Base-by-base conservation (phyloP, 2,113 vertebrate species). In the Gnathonemus echidnorhynchus region DNA sequence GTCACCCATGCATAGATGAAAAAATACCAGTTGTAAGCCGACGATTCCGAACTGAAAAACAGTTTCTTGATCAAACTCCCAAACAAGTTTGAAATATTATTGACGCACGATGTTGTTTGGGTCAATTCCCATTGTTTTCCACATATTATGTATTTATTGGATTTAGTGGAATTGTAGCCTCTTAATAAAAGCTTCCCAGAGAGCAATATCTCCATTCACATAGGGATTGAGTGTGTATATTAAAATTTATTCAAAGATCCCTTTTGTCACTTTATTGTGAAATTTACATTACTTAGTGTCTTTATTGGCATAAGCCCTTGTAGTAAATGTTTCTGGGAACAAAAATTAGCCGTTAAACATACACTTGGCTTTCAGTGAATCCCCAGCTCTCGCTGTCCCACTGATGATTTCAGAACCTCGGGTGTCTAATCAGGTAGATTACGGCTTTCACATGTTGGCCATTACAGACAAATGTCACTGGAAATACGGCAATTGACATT, bases 401-500 rank as follows among this genome's bases (percentile, higher is more conserved):
- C 62, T 42, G 21, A 17, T 35, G 53, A 90, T 92, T 89, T 89
- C 88, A 49, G 91, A 91, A 93, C 94, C 90, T 93, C 93, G 93
- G 92, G 91, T 88, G 89, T 90, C 91, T 96, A 96, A 96, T 96
- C 93, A 96, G 93, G 93, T 93, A 93, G 94, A 96, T 96, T 96
- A 95, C 92, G 93, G 91, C 90, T 93, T 42, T 93, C 92, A 91
- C 95, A 94, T 95, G 95, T 95, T 91, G 91, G 94, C 93, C 94
- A 96, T 96, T 96, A 96, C 93, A 89, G 94, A 94, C 93, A 96
- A 96, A 96, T 96, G 96, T 96, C 96, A 96, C 91, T 94, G 96
- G 95, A 96, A 96, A 96, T 96, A 95, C 93, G 94, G 95, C 96
- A 95, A 95, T 96, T 96, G 95, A 96, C 96, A 96, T 96, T 96